Evolutionary conservation across 2,113 vertebrate species (phyloP).

Genomic region (Puffinus mauretanicus): DNA sequence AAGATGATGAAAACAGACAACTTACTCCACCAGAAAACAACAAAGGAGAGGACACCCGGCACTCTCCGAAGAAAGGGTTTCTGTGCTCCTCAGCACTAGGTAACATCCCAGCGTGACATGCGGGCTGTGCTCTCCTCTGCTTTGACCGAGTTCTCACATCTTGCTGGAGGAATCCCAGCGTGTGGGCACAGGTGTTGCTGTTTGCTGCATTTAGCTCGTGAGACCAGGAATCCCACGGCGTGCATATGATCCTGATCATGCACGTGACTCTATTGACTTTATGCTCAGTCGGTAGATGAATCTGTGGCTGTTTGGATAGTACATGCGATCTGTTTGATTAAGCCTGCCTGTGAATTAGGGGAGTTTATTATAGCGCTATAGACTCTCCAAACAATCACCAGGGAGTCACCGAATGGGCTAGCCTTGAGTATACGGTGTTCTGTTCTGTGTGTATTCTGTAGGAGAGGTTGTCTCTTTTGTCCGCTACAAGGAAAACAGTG

Average conservation of each 20-base stretch:
- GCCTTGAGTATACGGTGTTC: neutral
- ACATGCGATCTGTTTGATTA: neutral
- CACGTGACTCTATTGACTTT: neutral
- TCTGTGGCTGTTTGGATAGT: neutral
- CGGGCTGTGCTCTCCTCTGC: neutral
- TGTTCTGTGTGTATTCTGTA: neutral
- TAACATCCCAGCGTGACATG: slow-evolving; percentile 46
- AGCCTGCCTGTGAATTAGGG: neutral
- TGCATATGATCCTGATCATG: neutral
- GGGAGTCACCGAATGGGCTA: neutral
- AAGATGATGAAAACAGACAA: slow-evolving; percentile 92
- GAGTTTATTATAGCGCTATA: neutral
- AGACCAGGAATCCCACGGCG: accelerated
- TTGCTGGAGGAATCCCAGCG: neutral
- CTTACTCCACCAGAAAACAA: slow-evolving; percentile 83
- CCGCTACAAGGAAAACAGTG: neutral
- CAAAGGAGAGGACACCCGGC: slow-evolving; percentile 75
- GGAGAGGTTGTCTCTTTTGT: neutral
- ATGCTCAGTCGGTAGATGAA: neutral
- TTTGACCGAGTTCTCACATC: neutral
- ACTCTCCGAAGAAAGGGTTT: slow-evolving; percentile 88
- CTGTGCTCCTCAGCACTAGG: slow-evolving; percentile 91
- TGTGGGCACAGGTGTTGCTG: neutral
- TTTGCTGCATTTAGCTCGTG: neutral
- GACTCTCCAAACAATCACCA: neutral